Evolutionary conservation across 2,797 vertebrate species (phyloP).

Genomic region (Aldrovandia affinis): DNA sequence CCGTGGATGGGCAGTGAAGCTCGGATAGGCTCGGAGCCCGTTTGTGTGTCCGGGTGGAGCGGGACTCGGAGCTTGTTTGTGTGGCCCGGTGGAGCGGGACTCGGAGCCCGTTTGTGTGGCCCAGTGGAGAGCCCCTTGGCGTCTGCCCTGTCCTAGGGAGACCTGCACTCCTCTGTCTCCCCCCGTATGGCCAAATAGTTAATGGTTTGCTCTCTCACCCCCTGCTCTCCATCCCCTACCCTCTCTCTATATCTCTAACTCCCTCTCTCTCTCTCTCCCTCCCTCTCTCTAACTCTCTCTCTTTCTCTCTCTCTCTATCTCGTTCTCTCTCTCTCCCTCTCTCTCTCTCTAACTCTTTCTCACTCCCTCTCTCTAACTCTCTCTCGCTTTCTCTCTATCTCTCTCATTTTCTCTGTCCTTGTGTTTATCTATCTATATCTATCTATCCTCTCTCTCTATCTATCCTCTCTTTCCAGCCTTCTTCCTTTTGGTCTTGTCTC

Average conservation of each 20-base stretch:
- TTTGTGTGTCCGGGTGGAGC: neutral
- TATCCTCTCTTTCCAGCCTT: constrained; percentile 38
- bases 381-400: no score
- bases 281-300: constrained; percentile 34
- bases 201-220: constrained; percentile 60
- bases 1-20: no score
- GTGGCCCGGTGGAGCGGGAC: neutral
- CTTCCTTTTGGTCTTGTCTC: constrained; percentile 30
- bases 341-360: constrained; percentile 31
- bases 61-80: neutral
- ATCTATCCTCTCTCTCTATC: constrained; percentile 48
- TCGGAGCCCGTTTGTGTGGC: neutral
- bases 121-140: constrained; percentile 47
- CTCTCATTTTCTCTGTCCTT: constrained; percentile 36
- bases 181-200: constrained; percentile 53
- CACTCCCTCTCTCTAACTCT: neutral
- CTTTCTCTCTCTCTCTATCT: neutral
- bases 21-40: no score
- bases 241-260: no score
- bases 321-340: constrained; percentile 41
- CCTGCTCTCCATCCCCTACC: no score
- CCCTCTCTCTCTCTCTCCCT: constrained; percentile 6
- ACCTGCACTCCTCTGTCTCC: constrained; percentile 1
- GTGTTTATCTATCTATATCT: constrained; percentile 43
- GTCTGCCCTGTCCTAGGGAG: constrained; percentile 44